Conservation (phyloP, 2,113 vertebrate genomes). For the Tragulus kanchil region DNA sequence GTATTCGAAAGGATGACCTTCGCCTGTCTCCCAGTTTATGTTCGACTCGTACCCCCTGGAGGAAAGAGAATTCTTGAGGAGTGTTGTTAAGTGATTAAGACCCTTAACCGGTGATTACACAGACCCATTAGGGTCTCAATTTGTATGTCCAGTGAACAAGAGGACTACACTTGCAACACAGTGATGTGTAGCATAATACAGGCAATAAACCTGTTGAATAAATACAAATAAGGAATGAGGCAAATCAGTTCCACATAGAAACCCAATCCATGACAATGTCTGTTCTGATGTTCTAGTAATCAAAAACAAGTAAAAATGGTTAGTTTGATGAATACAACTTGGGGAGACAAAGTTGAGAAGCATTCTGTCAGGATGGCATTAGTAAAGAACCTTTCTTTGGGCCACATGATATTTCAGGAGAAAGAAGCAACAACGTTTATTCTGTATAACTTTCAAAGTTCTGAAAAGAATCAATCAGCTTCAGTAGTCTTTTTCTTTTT, state of each 20-base stretch:
- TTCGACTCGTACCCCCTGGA: constrained; percentile 89
- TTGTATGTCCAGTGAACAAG: neutral
- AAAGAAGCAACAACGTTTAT: neutral
- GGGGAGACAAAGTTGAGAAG: constrained; percentile 17
- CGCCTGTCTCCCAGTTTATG: constrained; percentile 93
- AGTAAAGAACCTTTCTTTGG: neutral
- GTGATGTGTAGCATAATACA: neutral
- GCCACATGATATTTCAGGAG: neutral
- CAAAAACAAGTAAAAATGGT: constrained; percentile 17
- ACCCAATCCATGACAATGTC: no score
- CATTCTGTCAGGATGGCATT: neutral
- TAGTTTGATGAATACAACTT: neutral
- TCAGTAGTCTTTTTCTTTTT: neutral
- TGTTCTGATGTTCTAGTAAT: constrained; percentile 92
- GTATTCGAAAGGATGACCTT: constrained; percentile 91
- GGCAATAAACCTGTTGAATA: neutral
- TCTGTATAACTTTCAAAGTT: neutral
- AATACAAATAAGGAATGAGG: no score
- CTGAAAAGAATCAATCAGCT: neutral
- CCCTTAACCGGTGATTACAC: neutral
- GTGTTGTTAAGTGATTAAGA: neutral
- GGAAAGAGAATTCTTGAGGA: constrained; percentile 47
- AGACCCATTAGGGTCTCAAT: neutral
- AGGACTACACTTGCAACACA: neutral
- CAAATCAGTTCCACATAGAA: no score